These are phyloP conservation scores for Hyperoplus immaculatus DNA, from an alignment of 2,797 vertebrate species.

Conservation along the genomic window DNA sequence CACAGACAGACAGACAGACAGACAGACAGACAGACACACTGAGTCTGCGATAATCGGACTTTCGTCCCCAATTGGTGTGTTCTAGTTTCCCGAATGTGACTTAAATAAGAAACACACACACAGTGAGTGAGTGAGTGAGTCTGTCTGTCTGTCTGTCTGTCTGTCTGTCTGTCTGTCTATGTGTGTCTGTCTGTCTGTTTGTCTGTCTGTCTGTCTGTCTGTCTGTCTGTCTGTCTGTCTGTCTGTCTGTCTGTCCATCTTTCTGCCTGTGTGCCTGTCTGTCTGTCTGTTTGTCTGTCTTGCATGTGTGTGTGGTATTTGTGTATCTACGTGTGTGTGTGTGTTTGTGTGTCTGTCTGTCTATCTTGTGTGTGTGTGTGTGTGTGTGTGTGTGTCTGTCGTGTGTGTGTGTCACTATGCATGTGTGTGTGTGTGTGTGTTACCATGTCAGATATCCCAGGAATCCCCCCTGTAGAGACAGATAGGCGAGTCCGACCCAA, in stretches of 20 bases:
- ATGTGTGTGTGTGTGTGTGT: conserved; percentile 27
- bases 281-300: background rate
- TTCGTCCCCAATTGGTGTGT: too few relatives aligned
- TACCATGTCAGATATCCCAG: conserved; percentile 91
- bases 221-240: too few relatives aligned
- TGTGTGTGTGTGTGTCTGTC: too few relatives aligned
- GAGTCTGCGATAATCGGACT: too few relatives aligned
- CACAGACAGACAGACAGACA: too few relatives aligned
- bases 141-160: too few relatives aligned
- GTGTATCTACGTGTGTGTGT: conserved; percentile 29
- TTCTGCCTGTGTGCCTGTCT: too few relatives aligned
- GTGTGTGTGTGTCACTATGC: too few relatives aligned
- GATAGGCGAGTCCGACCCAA: conserved; percentile 88
- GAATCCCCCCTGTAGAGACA: conserved; percentile 88
- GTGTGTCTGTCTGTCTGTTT: background rate
- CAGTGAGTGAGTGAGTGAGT: background rate
- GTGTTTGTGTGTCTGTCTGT: conserved; percentile 14
- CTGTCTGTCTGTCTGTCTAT: conserved; percentile 29
- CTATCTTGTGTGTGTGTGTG: background rate
- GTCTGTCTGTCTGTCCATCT: too few relatives aligned
- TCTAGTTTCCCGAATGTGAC: too few relatives aligned
- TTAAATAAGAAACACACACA: background rate
- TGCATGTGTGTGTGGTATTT: conserved; percentile 62
- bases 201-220: conserved; percentile 23
- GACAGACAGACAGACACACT: too few relatives aligned